These are phyloP conservation scores for Carlito syrichta DNA, from an alignment of 2,113 vertebrate genomes.

Conservation along the genomic window DNA sequence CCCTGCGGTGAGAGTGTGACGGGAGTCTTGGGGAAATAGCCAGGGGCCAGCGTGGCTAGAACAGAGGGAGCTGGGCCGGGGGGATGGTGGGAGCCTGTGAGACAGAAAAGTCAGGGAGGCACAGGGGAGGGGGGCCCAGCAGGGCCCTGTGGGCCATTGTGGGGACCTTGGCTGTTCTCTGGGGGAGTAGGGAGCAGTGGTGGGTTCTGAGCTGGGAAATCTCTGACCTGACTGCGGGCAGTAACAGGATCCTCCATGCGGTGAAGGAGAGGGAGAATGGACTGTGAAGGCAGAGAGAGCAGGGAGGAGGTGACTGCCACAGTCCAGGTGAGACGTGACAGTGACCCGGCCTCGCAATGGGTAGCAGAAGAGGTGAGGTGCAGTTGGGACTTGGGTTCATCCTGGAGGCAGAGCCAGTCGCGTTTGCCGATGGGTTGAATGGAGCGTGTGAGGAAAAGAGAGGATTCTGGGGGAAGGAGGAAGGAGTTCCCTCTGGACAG, in stretches of 20 bases:
- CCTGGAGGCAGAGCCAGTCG: background rate
- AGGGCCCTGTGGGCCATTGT: background rate
- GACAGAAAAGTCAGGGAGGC: background rate
- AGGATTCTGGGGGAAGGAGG: background rate
- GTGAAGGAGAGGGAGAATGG: too few species aligned
- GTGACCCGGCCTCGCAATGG: background rate
- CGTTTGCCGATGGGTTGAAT: background rate
- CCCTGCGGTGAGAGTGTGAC: background rate
- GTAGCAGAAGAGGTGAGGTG: too few species aligned
- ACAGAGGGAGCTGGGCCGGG: background rate
- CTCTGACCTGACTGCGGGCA: background rate
- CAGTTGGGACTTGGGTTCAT: rapidly evolving
- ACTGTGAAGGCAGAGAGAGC: background rate
- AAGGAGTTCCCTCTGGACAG: too few species aligned
- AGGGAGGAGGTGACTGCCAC: background rate
- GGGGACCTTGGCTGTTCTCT: background rate
- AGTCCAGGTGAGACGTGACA: background rate
- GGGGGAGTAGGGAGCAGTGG: background rate
- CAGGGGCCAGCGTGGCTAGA: background rate
- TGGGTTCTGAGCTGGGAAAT: background rate
- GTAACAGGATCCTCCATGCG: background rate
- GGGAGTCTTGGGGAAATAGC: background rate
- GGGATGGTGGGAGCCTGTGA: background rate
- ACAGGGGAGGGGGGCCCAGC: background rate
- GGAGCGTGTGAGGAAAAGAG: background rate